These are phyloP conservation scores for Stenichneumon culpator DNA, from an alignment of 2,888 invertebrate genomes.

Conservation along the genomic window DNA sequence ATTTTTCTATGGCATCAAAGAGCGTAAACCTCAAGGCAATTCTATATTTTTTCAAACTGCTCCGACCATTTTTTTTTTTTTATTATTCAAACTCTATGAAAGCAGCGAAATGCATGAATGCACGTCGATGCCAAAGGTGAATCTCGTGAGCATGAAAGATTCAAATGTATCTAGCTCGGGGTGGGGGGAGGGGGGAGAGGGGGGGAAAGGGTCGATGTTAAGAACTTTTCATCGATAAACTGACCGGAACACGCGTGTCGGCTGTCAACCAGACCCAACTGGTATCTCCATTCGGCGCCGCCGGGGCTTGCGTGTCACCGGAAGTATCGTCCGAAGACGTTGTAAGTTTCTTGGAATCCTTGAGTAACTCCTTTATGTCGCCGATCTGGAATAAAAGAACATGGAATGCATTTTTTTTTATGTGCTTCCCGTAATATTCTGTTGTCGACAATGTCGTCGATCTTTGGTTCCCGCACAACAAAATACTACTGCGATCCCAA, in stretches of 20 bases:
- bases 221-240: conserved; percentile 75
- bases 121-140: not conserved
- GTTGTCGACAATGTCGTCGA: not conserved
- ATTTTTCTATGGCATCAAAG: too few relatives aligned
- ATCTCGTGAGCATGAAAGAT: not conserved
- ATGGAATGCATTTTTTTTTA: not conserved
- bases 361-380: conserved; percentile 84
- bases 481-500: not conserved
- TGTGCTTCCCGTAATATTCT: not conserved
- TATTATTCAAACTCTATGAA: too few relatives aligned
- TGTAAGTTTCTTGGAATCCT: conserved; percentile 86
- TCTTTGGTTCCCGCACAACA: not conserved
- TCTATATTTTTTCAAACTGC: too few relatives aligned
- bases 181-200: not conserved
- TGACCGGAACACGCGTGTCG: conserved; percentile 94
- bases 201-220: conserved; percentile 18
- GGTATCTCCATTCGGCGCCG: conserved; percentile 90
- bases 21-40: too few relatives aligned
- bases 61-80: too few relatives aligned
- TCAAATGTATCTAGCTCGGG: not conserved
- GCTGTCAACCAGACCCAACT: conserved; percentile 95
- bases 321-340: conserved; percentile 84
- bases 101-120: not conserved
- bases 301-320: conserved; percentile 86
- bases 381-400: conserved; percentile 75